Evolutionary conservation across 2,888 invertebrate genomes (phyloP), one percentile per base, ranked within the genome.

Genomic region (Drosophila anomalata): DNA sequence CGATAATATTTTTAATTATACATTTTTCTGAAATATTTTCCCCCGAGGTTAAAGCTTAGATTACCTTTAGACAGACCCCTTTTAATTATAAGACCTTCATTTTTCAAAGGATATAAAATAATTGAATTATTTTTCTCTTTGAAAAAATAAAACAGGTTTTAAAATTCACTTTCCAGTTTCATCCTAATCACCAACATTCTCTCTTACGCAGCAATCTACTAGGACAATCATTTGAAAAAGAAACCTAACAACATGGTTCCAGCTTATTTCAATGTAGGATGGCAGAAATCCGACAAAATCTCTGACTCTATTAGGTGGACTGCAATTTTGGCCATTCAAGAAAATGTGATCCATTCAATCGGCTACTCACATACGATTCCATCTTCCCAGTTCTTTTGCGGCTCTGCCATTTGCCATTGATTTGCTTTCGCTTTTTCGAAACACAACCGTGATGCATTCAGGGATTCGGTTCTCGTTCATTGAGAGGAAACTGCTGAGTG

Each of bases 361-460:
- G 68, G 52, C 29, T 29, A 33, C 26, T 60, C 61, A 61, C 47
- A 36, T n/a, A 60, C 61, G 60, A 61, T 65, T 53, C 36, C 50
- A 62, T 39, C 62, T 61, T 61, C 36, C 11, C 12, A 22, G 4
- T 50, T 36, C 55, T 47, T 26, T 42, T 59, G 48, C 12, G 47
- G 14, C 42, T 41, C 17, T 56, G 67, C 29, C 24, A 36, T 48
- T 14, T 33, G 60, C 41, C 20, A 42, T 42, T 42, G 9, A 42
- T 42, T 42, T 20, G 31, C 14, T 36, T 41, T 31, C 2, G 31
- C 50, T 33, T 31, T 51, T 29, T 44, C 53, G 44, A 65, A 60
- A 55, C 33, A 51, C 50, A 67, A 22, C 24, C 53, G 63, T 56
- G 61, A 59, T 81, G 82, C 82, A 85, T 68, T 81, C 53, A n/a